Evolutionary conservation across 2,113 vertebrate species (phyloP), one percentile per base, ranked within the genome.

Genomic region (Limanda limanda): DNA sequence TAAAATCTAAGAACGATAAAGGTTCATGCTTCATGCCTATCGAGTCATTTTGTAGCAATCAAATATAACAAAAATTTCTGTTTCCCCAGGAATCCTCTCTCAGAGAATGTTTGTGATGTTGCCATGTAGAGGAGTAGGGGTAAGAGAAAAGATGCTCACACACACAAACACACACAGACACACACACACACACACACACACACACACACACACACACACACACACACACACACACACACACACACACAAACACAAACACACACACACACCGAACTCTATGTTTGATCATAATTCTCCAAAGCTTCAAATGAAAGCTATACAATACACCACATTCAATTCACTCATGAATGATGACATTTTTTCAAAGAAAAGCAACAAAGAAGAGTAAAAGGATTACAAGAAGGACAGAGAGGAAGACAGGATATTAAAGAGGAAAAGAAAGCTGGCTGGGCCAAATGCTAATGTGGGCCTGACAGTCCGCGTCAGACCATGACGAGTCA

Each of bases 41-140:
- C 6, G n/a, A 21, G 20, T 9, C 12, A 54, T 54, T 51, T 18
- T 4, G 11, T 56, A 14, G 42, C 11, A 45, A n/a, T n/a, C n/a
- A 67, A 48, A 5, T 56, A 25, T 47, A 59, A 58, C 0, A 27
- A 18, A 72, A 23, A 42, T 67, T 58, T 73, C 18, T 85, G 8
- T 76, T 66, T 72, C 40, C 64, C 23, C 68, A 92, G 91, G 91
- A 72, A 93, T 91, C 45, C 89, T 92, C 24, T 96, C 96, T 2
- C 96, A 98, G 92, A 90, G 97, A 92, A 96, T 96, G 95, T 97
- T 97, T 51, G 95, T 97, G 89, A 98, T 97, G 97, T 91, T 98
- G 83, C 96, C 97, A 60, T 99, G 97, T 0, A 97, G 97, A 13
- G 97, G 97, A 21, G 95, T 97, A 17, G 97, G 97, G 92, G 94